Conservation (phyloP, 1,140 invertebrate genomes). For the Cotesia vestalis region DNA sequence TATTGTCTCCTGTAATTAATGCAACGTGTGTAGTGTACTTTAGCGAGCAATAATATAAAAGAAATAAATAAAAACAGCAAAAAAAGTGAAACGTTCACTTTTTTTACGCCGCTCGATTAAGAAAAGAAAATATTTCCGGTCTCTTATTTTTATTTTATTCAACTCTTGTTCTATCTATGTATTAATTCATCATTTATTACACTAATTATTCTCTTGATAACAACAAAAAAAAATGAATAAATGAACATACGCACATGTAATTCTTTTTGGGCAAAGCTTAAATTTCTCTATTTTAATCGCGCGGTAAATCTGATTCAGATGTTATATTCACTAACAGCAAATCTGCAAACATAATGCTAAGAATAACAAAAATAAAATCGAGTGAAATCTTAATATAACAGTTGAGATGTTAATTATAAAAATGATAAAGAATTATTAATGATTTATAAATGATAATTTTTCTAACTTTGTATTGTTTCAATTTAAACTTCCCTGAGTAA, state of each 20-base stretch:
- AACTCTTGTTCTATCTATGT: not conserved
- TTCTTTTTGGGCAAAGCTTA: too few relatives aligned
- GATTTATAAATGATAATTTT: not conserved
- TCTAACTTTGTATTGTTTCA: too few relatives aligned
- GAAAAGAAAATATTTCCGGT: constrained; percentile 31
- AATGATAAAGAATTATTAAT: too few relatives aligned
- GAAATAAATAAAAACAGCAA: not conserved
- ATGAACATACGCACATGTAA: too few relatives aligned
- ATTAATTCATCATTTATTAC: constrained; percentile 4
- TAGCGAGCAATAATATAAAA: constrained; percentile 6
- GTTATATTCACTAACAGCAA: too few relatives aligned
- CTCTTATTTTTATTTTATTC: constrained; percentile 1
- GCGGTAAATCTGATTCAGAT: too few relatives aligned
- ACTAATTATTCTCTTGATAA: not conserved
- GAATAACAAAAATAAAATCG: too few relatives aligned
- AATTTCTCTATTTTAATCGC: too few relatives aligned
- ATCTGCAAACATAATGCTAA: too few relatives aligned
- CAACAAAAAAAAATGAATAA: too few relatives aligned
- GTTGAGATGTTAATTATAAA: too few relatives aligned
- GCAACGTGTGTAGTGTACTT: not conserved
- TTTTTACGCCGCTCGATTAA: constrained; percentile 11
- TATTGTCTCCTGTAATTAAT: constrained; percentile 8
- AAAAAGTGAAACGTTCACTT: constrained; percentile 28
- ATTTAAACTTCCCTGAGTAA: not conserved
- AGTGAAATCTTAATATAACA: too few relatives aligned